phyloP scores from a whole-genome alignment of 92 coral and sea anemone species.

The Umimayanthus chanpuru region DNA sequence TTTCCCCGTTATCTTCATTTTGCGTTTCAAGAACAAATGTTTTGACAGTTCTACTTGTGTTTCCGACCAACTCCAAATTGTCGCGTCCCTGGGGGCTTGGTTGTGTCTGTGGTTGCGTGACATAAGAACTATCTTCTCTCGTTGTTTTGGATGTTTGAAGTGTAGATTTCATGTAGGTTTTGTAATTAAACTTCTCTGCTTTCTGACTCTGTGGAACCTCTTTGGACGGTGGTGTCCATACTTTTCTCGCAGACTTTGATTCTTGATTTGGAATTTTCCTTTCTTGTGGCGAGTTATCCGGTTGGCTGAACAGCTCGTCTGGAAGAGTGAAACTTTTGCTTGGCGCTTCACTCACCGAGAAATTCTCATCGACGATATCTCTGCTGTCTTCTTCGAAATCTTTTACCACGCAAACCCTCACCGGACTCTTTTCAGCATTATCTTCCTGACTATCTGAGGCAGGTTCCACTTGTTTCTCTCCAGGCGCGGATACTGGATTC shows the following conservation, averaged over 20 bases:
- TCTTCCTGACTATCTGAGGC: slow-evolving; percentile 8
- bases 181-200: slow-evolving; percentile 40
- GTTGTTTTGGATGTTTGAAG: slow-evolving; percentile 30
- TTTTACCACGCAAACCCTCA: slow-evolving; percentile 23
- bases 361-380: slow-evolving; percentile 11
- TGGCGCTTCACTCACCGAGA: neutral
- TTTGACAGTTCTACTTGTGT: slow-evolving; percentile 1
- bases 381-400: slow-evolving; percentile 35
- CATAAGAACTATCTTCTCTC: slow-evolving; percentile 10
- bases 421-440: neutral
- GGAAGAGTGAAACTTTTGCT: neutral
- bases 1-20: slow-evolving; percentile 1
- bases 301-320: slow-evolving; percentile 18
- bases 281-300: neutral
- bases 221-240: slow-evolving; percentile 18
- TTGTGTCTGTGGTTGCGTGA: slow-evolving; percentile 33
- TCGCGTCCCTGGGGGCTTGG: slow-evolving; percentile 30
- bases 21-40: slow-evolving; percentile 33
- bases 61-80: neutral
- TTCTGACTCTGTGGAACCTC: slow-evolving; percentile 13
- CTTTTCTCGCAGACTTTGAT: neutral
- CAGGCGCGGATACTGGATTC: neutral
- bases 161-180: slow-evolving; percentile 47
- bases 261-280: neutral
- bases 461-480: neutral